These are phyloP conservation scores for Neoascia interrupta DNA, from an alignment of 2,888 invertebrate genomes.

Conservation along the genomic window DNA sequence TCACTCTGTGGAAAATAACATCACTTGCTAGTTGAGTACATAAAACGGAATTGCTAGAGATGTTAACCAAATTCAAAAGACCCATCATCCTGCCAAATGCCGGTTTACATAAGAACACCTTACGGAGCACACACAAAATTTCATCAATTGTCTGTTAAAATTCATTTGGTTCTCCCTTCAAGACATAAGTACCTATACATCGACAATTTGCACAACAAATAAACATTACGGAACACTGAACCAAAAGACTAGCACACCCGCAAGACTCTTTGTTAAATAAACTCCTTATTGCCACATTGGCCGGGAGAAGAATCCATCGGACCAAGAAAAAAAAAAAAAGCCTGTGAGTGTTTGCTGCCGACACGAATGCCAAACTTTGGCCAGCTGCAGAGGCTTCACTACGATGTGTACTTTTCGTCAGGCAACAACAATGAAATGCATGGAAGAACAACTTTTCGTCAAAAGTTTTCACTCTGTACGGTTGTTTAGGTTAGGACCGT, in stretches of 20 bases:
- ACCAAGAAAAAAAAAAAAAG: slow-evolving; percentile 8
- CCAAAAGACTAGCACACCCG: not conserved
- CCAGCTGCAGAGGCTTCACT: not conserved
- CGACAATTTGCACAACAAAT: slow-evolving; percentile 8
- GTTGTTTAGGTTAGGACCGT: not conserved
- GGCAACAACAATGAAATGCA: slow-evolving; percentile 19
- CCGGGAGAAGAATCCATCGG: slow-evolving; percentile 23
- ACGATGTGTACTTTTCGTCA: slow-evolving; percentile 37
- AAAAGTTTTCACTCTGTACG: slow-evolving; percentile 21
- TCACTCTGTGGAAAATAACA: too few species aligned
- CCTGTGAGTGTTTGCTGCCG: slow-evolving; percentile 30
- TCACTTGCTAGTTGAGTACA: too few species aligned
- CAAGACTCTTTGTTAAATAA: slow-evolving; percentile 24
- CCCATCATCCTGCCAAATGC: not conserved
- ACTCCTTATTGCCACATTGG: slow-evolving; percentile 8
- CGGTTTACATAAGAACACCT: not conserved
- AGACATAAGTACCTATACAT: too few species aligned
- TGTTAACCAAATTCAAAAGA: not conserved
- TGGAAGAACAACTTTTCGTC: not conserved
- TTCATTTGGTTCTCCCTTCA: not conserved
- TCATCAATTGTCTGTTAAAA: not conserved
- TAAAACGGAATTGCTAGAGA: too few species aligned
- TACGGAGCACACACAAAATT: not conserved
- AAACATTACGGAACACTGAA: not conserved
- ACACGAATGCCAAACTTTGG: slow-evolving; percentile 32